Conservation (phyloP, 2,888 invertebrate genomes). For the Hyppa rectilinea region DNA sequence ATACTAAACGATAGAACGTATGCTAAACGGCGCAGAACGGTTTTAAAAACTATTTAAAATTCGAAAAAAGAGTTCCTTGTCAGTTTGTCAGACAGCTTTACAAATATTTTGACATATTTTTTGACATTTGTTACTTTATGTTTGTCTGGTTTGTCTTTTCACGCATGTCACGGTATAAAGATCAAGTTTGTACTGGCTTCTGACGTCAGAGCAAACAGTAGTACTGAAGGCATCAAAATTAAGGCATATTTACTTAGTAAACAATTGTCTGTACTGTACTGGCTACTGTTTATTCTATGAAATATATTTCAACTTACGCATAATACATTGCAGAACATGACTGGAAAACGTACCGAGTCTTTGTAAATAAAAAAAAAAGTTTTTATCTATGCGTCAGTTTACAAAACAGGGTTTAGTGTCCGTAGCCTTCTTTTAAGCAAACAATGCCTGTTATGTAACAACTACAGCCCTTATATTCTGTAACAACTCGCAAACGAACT, state of each 20-base stretch:
- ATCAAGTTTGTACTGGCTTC: conserved; percentile 24
- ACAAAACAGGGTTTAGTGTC: too few species aligned
- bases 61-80: conserved; percentile 1
- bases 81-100: conserved; percentile 15
- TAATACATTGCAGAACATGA: too few species aligned
- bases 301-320: background rate
- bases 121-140: conserved; percentile 27
- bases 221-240: conserved; percentile 21
- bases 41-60: background rate
- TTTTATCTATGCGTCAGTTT: too few species aligned
- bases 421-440: too few species aligned
- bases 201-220: conserved; percentile 21
- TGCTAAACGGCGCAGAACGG: too few species aligned
- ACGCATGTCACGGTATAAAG: conserved; percentile 37
- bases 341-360: too few species aligned
- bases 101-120: conserved; percentile 41
- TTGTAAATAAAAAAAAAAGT: too few species aligned
- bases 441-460: too few species aligned
- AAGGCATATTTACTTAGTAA: conserved; percentile 23
- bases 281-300: conserved; percentile 24
- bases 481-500: background rate
- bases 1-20: too few species aligned
- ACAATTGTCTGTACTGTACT: too few species aligned
- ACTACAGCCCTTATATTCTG: background rate
- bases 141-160: conserved; percentile 47